Conservation (phyloP, 2,888 invertebrate genomes). For the Aplocera efformata region DNA sequence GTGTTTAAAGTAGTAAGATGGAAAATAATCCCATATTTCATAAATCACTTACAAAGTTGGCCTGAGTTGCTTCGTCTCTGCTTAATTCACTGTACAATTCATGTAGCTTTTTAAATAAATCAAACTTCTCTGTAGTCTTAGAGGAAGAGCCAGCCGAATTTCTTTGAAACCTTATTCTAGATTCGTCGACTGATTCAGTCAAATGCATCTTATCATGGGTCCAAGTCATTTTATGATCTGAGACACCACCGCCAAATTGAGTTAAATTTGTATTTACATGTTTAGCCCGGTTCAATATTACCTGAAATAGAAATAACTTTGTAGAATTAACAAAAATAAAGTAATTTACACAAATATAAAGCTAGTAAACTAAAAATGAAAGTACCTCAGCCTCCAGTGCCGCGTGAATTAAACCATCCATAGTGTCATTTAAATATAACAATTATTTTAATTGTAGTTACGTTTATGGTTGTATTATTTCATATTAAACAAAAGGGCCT, state of each 20-base stretch:
- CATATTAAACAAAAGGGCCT: slow-evolving; percentile 68
- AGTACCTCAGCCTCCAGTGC: slow-evolving; percentile 79
- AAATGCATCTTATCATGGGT: slow-evolving; percentile 75
- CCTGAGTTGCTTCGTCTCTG: slow-evolving; percentile 68
- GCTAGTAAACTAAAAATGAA: slow-evolving; percentile 43
- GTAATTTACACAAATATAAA: slow-evolving; percentile 24
- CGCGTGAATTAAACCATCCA: slow-evolving; percentile 81
- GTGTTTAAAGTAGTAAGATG: too few relatives aligned
- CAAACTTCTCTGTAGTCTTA: slow-evolving; percentile 67
- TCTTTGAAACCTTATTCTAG: slow-evolving; percentile 71
- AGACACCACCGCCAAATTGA: slow-evolving; percentile 71
- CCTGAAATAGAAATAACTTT: slow-evolving; percentile 50
- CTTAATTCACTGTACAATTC: slow-evolving; percentile 72
- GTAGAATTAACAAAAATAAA: slow-evolving; percentile 2
- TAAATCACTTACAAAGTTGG: slow-evolving; percentile 65
- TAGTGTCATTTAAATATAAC: slow-evolving; percentile 75
- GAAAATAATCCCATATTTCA: background rate
- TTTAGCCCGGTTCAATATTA: slow-evolving; percentile 74
- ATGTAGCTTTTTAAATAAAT: slow-evolving; percentile 75
- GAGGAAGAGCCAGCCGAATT: slow-evolving; percentile 60
- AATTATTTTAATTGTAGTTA: slow-evolving; percentile 66
- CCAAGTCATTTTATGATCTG: slow-evolving; percentile 79
- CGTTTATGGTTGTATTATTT: slow-evolving; percentile 64
- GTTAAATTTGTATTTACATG: slow-evolving; percentile 72
- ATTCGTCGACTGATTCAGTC: slow-evolving; percentile 73